Base-by-base conservation (phyloP, 2,797 vertebrate species). In the Erethizon dorsatum region DNA sequence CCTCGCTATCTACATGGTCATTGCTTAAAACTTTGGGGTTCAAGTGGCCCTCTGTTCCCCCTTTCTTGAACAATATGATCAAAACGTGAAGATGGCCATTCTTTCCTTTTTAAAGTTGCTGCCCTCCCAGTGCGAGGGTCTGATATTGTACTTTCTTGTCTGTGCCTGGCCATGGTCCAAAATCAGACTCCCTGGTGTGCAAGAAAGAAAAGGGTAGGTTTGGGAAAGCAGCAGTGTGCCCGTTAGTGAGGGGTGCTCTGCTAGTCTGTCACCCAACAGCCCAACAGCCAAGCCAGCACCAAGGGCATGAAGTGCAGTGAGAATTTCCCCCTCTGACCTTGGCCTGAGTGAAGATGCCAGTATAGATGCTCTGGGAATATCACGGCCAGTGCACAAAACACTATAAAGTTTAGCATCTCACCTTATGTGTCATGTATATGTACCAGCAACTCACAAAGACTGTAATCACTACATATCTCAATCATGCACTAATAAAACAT, bases 161-260 rank as follows among this genome's bases (percentile, higher is more conserved):
- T 50, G 4, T 20, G 14, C 26, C 24, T 6, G 11, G 41, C 20
- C 28, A 24, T 45, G 65, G n/a, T 65, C 89, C 59, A 79, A 2
- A 77, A 28, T 67, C 11, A 0, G 17, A 82, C 15, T n/a, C 45
- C n/a, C 22, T 5, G 10, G 33, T 54, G 10, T 7, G 0, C 15
- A 20, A 33, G 85, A 37, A 78, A 22, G 33, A 54, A 56, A n/a
- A 4, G 33, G 0, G 3, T 17, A 12, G 15, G 1, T 15, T 45
- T 14, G 22, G 79, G n/a, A 45, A 69, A 28, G 50, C 14, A 2
- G 0, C 13, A 2, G 13, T 6, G 6, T 0, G 0, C 6, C 26
- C 3, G 1, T n/a, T 10, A 9, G 41, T 15, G 10, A 82, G 69
- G 31, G 52, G 37, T 2, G 18, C 57, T 26, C 33, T 13, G 5